Base-by-base conservation (phyloP, 1,140 invertebrate genomes). In the Drosophila fuyamai region DNA sequence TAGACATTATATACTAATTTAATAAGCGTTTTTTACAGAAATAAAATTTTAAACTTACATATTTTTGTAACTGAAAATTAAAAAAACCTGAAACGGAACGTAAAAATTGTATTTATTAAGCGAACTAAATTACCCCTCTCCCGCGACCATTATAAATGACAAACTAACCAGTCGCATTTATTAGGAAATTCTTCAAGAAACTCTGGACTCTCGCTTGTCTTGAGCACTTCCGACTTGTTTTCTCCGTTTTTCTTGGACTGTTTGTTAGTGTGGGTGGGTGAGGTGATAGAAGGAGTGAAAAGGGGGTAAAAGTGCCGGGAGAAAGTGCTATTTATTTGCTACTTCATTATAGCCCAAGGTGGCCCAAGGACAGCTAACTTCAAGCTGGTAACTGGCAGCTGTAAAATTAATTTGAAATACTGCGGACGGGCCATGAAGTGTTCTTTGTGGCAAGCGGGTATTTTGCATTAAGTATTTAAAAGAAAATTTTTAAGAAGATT, bases 341-440 rank as follows among this genome's bases (percentile, higher is more conserved):
- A 83, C 83, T 83, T 86, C 79, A 86, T 86, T 86, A 86, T 79
- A n/a, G 83, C 71, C 51, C 55, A 68, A 73, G 79, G 79, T 73
- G 79, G 75, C 67, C 60, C 40, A 38, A 58, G 43, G 54, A 73
- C 38, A 62, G 41, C 48, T 29, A 36, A 59, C 70, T 67, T 59
- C 56, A n/a, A 44, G 38, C 48, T 35, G 68, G 46, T 60, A 78
- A 76, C 67, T 61, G 68, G 63, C 83, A 82, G 76, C 82, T 86
- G 70, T 79, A 76, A 86, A 79, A 83, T 86, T 86, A 88, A 86
- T 86, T 86, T 88, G 79, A 86, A 86, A 86, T 83, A 76, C 76
- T 79, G 76, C 50, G 50, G 59, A 76, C 38, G 27, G 29, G 35
- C 10, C 5, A 18, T 10, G 2, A 53, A 56, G 47, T 18, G 50